Evolutionary conservation across 2,888 invertebrate genomes (phyloP).

Genomic region (Eilema depressum): DNA sequence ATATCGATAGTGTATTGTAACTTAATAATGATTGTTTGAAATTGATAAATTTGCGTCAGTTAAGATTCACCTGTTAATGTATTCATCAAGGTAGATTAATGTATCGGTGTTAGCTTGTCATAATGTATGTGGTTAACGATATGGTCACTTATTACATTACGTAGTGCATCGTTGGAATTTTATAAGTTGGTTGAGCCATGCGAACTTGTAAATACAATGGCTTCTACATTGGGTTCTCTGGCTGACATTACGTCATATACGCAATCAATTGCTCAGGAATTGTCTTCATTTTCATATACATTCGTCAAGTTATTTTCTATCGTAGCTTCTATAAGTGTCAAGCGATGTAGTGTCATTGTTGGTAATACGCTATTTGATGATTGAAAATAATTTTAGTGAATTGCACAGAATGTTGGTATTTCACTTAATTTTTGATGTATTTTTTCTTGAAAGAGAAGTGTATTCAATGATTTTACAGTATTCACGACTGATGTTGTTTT

Average conservation of each 20-base stretch:
- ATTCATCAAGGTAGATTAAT: conserved; percentile 81
- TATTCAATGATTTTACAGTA: conserved; percentile 82
- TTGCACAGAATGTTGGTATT: conserved; percentile 86
- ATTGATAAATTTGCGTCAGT: conserved; percentile 77
- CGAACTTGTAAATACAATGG: conserved; percentile 72
- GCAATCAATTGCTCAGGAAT: conserved; percentile 82
- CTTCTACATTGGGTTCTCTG: conserved; percentile 65
- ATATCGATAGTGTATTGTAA: conserved; percentile 81
- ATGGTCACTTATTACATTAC: conserved; percentile 68
- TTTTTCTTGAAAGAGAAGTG: conserved; percentile 79
- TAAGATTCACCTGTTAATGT: conserved; percentile 85
- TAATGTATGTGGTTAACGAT: conserved; percentile 75
- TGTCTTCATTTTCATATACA: conserved; percentile 80
- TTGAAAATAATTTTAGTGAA: conserved; percentile 76
- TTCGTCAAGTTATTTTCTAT: conserved; percentile 74
- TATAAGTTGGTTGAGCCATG: conserved; percentile 66
- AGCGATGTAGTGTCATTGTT: conserved; percentile 79
- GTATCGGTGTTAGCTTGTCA: conserved; percentile 84
- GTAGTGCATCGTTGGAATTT: conserved; percentile 81
- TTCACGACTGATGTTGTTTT: conserved; percentile 80
- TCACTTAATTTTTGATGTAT: conserved; percentile 85
- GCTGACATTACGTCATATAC: conserved; percentile 57
- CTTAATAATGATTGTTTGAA: conserved; percentile 74
- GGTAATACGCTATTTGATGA: conserved; percentile 67
- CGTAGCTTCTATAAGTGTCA: conserved; percentile 66